A percentile compares a stretch with the other conserved stretches of the same genome.
phyloP scores from a whole-genome alignment of 2,888 invertebrate species.

The Conops quadrifasciatus region DNA sequence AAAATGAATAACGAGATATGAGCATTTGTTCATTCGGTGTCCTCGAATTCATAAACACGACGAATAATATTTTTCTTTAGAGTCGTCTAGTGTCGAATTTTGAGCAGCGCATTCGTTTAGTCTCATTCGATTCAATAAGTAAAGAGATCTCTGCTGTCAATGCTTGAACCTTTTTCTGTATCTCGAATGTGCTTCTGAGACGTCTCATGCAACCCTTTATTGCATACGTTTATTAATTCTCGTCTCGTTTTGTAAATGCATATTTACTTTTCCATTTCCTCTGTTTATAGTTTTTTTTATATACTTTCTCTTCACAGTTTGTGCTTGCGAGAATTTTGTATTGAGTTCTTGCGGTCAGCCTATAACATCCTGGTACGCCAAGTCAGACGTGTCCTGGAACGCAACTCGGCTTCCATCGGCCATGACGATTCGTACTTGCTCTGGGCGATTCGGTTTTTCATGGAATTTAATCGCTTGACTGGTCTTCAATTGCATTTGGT shows the following conservation, averaged over 20 bases:
- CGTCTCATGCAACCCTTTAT: too few relatives aligned
- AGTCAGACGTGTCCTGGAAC: slow-evolving; percentile 79
- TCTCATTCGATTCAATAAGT: too few relatives aligned
- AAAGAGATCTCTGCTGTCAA: too few relatives aligned
- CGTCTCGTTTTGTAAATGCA: background rate
- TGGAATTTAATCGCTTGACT: slow-evolving; percentile 94
- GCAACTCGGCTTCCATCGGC: slow-evolving; percentile 74
- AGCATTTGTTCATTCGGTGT: too few relatives aligned
- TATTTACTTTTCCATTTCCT: background rate
- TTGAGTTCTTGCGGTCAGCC: slow-evolving; percentile 88
- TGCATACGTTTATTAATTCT: too few relatives aligned
- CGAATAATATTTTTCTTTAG: too few relatives aligned
- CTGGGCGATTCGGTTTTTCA: slow-evolving; percentile 94
- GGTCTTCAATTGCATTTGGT: slow-evolving; percentile 88
- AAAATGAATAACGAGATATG: too few relatives aligned
- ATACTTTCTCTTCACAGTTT: slow-evolving; percentile 71
- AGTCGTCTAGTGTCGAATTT: too few relatives aligned
- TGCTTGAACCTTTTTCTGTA: too few relatives aligned
- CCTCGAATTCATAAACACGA: too few relatives aligned
- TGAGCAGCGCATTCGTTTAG: too few relatives aligned
- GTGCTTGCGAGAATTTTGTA: slow-evolving; percentile 93
- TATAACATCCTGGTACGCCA: slow-evolving; percentile 93
- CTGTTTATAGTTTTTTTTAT: slow-evolving; percentile 15
- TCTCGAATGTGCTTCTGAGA: too few relatives aligned
- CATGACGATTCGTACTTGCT: slow-evolving; percentile 94